Percentiles rank a stretch among this genome's conserved stretches.
Conservation (phyloP, 2,797 vertebrate genomes). For the Picus viridis region DNA sequence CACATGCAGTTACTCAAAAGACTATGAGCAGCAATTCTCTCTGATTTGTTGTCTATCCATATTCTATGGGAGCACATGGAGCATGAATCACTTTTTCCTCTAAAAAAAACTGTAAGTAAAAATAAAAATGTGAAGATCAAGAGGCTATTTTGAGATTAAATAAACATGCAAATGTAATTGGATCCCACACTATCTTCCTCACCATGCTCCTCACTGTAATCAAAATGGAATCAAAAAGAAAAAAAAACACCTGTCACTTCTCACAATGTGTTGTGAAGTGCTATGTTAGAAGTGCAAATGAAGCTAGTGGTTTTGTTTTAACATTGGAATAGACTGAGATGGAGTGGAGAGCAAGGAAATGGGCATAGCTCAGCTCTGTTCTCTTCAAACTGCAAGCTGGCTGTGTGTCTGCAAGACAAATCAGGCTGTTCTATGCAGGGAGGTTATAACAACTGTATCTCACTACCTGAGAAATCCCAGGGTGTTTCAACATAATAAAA, state of each 20-base stretch:
- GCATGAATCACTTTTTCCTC: conserved; percentile 24
- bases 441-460: neutral
- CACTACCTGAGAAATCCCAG: conserved; percentile 2
- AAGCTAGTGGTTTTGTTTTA: neutral
- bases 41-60: conserved; percentile 35
- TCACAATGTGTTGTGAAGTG: neutral
- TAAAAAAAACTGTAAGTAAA: conserved; percentile 24
- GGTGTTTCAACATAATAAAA: neutral
- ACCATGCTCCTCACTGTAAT: neutral
- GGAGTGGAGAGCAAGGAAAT: neutral
- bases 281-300: conserved; percentile 1
- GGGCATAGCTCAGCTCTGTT: neutral
- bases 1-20: neutral
- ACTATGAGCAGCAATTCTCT: neutral
- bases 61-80: conserved; percentile 9
- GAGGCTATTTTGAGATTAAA: conserved; percentile 9
- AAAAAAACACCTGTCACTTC: neutral
- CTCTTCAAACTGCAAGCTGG: neutral
- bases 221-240: conserved; percentile 1
- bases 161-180: conserved; percentile 47
- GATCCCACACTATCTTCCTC: neutral
- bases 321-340: neutral
- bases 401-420: neutral
- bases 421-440: neutral
- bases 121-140: conserved; percentile 33